Evolutionary conservation across 1,140 invertebrate genomes (phyloP), one percentile per base, ranked within the genome.

Genomic region (Drosophila tropicalis): DNA sequence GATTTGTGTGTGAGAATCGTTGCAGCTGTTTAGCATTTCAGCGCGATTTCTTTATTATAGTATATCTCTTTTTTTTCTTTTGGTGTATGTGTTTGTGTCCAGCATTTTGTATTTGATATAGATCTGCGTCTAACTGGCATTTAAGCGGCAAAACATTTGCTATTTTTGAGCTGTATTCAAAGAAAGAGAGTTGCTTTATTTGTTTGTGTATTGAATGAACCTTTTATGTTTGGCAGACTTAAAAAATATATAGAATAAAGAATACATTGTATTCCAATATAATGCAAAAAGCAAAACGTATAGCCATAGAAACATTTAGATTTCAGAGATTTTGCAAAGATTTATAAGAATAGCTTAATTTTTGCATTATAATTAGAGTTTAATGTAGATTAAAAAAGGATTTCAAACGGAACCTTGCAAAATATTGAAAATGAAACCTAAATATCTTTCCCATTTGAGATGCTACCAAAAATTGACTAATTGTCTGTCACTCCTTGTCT

Each of bases 1-100:
- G 83, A 87, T 86, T 86, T 87, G 84, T 87, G 79, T 89, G 85
- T 89, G 84, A 84, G 84, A 89, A 89, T 67, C 32, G 65, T 62
- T 65, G 85, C 84, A 89, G 84, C 80, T 89, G 84, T 89, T 81
- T 84, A 87, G 74, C 83, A 77, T 80, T 87, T 69, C 55, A 72
- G 61, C 80, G 73, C 76, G 67, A 70, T 70, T 77, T 77, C 74
- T 67, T 72, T 77, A 72, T 65, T 60, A 3, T 76, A 51, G 17
- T 51, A 51, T 9, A 5, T 51, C 12, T 9, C 58, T 58, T 76
- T 60, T 75, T 63, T 63, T 25, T 74, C 47, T 10, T 6, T 12
- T 12, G 7, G 39, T 62, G 39, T 58, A n/a, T 15, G 15, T 29
- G 22, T 29, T 29, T 15, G 15, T 40, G 44, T 51, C 44, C 44